Base-by-base conservation (phyloP, 2,888 invertebrate species). In the Malthinus flaveolus region DNA sequence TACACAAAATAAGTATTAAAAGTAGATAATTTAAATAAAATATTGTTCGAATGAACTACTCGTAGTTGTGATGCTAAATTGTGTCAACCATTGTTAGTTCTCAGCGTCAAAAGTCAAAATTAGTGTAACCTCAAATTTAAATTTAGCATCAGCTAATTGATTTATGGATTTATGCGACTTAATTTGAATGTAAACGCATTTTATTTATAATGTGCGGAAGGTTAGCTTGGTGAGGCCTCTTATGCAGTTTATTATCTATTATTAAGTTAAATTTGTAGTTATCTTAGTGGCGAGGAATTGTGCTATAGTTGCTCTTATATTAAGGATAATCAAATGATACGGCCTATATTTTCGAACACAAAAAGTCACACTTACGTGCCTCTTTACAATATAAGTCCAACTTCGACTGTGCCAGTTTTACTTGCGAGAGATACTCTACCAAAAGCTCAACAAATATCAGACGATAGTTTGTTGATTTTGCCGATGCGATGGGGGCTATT, bases 401-500 rank as follows among this genome's bases (percentile, higher is more conserved):
- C 56, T 8, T 7, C 7, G 36, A 15, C 35, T 9, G 45, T 56
- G 9, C 56, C 49, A 5, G 45, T 56, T 32, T 42, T 56, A 8
- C 7, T 42, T 7, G 13, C 49, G 44, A 49, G 44, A 12, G 15
- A n/a, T 8, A 45, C 42, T 1, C 32, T 49, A 9, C 49, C 7
- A 12, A 35, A 35, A 8, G 7, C 11, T 10, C 9, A 4, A 34
- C n/a, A n/a, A n/a, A n/a, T n/a, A n/a, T n/a, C n/a, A n/a, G 45
- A 56, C 13, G 45, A 35, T 13, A 23, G 23, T 5, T 23, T 23
- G 23, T 12, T 35, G n/a, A 56, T 56, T 11, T 2, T 49, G 7
- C 56, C 56, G 3, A 56, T 49, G 56, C 32, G 36, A 4, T 56
- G 56, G 56, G 56, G 56, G n/a, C 8, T 49, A 13, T 12, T 45